Evolutionary conservation across 2,888 invertebrate species (phyloP).

Genomic region (Drymonia ruficornis): DNA sequence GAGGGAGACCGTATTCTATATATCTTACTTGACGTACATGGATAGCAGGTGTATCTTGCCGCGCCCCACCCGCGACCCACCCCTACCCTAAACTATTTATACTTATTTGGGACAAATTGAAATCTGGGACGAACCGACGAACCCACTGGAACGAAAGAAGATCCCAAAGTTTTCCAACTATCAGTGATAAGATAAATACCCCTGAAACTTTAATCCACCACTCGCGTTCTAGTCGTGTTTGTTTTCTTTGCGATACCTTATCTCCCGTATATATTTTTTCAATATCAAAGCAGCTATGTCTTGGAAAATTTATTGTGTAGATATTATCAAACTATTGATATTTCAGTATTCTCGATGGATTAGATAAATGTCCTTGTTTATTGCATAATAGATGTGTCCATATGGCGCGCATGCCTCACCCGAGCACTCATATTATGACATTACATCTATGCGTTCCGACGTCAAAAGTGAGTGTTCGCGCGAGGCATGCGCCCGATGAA

Average conservation of each 20-base stretch:
- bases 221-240: constrained; percentile 10
- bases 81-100: constrained; percentile 2
- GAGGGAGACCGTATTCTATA: too few relatives aligned
- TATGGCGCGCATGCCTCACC: too few relatives aligned
- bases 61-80: background rate
- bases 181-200: constrained; percentile 27
- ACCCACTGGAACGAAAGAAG: constrained; percentile 6
- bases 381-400: too few relatives aligned
- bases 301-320: background rate
- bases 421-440: too few relatives aligned
- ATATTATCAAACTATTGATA: too few relatives aligned
- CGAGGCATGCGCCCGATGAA: too few relatives aligned
- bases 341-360: too few relatives aligned
- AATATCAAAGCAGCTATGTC: background rate
- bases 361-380: too few relatives aligned
- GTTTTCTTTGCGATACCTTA: background rate
- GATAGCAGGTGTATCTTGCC: background rate
- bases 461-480: too few relatives aligned
- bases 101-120: constrained; percentile 7
- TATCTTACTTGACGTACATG: background rate
- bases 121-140: constrained; percentile 6
- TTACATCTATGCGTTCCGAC: too few relatives aligned
- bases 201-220: constrained; percentile 17
- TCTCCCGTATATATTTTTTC: background rate
- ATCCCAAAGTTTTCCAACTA: constrained; percentile 12